phyloP scores from a whole-genome alignment of 2,888 invertebrate species.

The Lampropteryx suffumata region DNA sequence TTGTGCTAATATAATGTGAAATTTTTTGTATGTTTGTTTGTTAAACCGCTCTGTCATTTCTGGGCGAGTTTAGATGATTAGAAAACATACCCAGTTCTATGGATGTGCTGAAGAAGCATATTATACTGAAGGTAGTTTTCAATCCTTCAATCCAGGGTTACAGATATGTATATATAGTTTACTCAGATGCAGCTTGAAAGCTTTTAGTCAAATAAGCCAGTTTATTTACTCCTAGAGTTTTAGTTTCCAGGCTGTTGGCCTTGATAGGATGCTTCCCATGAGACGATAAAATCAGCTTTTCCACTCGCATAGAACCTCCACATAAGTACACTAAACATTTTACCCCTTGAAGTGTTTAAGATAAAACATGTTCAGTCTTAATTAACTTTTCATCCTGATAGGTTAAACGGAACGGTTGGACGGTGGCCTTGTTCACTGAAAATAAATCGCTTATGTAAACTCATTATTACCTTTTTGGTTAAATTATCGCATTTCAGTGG shows the following conservation, averaged over 20 bases:
- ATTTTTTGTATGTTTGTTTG: no score
- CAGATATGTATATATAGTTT: conserved; percentile 4
- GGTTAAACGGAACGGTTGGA: conserved; percentile 13
- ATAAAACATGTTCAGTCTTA: conserved; percentile 15
- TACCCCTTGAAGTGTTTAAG: conserved; percentile 7
- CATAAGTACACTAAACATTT: neutral
- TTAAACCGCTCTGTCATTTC: no score
- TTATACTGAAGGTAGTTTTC: no score
- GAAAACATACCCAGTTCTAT: no score
- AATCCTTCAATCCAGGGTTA: no score
- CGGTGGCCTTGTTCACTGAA: conserved; percentile 14
- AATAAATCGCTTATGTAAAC: conserved; percentile 21
- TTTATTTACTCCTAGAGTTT: conserved; percentile 25
- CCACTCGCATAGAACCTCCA: conserved; percentile 8
- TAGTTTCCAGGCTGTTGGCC: conserved; percentile 27
- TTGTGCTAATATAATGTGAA: no score
- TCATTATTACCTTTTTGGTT: conserved; percentile 15
- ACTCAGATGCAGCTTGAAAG: conserved; percentile 15
- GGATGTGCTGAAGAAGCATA: no score
- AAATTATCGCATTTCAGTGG: conserved; percentile 7
- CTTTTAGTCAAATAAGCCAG: conserved; percentile 40
- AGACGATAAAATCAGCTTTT: conserved; percentile 34
- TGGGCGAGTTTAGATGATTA: no score
- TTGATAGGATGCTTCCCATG: conserved; percentile 33
- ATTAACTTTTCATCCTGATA: conserved; percentile 24